Evolutionary conservation across 2,797 vertebrate genomes (phyloP).

Genomic region (Channa striata): DNA sequence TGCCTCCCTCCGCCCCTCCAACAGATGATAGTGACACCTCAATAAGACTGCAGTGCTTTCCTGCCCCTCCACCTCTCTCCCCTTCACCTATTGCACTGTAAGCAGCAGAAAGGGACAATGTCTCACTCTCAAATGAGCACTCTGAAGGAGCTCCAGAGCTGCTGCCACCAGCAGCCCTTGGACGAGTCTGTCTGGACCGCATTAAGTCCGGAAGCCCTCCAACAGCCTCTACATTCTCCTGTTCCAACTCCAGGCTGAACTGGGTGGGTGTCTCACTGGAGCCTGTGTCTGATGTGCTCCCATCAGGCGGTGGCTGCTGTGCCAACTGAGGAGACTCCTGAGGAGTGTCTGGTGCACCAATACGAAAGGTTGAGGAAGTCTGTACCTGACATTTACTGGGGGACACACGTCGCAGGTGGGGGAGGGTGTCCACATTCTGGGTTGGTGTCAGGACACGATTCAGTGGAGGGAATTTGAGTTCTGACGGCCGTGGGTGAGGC

Average conservation of each 20-base stretch:
- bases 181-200: conserved; percentile 30
- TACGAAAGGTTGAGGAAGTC: conserved; percentile 89
- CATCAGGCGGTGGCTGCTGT: conserved; percentile 58
- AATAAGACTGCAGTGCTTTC: conserved; percentile 72
- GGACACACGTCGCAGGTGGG: conserved; percentile 90
- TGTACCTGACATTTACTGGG: conserved; percentile 92
- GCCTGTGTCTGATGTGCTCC: conserved; percentile 79
- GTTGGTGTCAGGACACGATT: conserved; percentile 88
- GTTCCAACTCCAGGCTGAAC: conserved; percentile 82
- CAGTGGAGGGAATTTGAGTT: conserved; percentile 88
- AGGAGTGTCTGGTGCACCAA: conserved; percentile 80
- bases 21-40: conserved; percentile 84
- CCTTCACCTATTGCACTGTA: conserved; percentile 56
- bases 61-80: conserved; percentile 16
- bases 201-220: conserved; percentile 34
- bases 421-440: conserved; percentile 90
- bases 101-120: conserved; percentile 73
- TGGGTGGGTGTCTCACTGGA: conserved; percentile 83
- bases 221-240: conserved; percentile 53
- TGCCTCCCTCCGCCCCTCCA: conserved; percentile 64
- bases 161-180: conserved; percentile 55
- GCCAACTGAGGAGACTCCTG: conserved; percentile 50
- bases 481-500: conserved; percentile 84
- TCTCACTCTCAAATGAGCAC: conserved; percentile 84
- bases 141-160: conserved; percentile 85